Conservation (phyloP, 2,888 invertebrate genomes). For the Hoplodrina ambigua region DNA sequence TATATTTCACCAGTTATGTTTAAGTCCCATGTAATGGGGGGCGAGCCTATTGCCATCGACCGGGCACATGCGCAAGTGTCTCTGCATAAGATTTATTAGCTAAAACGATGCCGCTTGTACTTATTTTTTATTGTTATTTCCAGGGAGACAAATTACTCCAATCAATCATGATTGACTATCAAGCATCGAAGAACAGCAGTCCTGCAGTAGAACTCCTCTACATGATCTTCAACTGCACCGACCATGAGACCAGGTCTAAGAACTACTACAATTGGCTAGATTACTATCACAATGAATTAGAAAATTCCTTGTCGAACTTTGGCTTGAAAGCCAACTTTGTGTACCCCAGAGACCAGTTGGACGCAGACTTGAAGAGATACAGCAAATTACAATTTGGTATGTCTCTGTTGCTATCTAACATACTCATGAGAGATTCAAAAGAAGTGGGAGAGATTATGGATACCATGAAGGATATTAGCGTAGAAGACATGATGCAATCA, state of each 20-base stretch:
- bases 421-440: conserved; percentile 59
- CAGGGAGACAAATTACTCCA: conserved; percentile 64
- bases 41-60: too few species aligned
- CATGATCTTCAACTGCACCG: conserved; percentile 68
- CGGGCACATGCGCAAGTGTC: too few species aligned
- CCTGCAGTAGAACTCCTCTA: conserved; percentile 70
- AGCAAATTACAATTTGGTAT: conserved; percentile 56
- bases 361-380: conserved; percentile 65
- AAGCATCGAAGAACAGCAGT: conserved; percentile 61
- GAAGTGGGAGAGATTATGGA: conserved; percentile 56
- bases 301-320: conserved; percentile 59
- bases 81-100: background rate
- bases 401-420: conserved; percentile 47
- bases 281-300: conserved; percentile 65
- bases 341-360: conserved; percentile 65
- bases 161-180: conserved; percentile 74
- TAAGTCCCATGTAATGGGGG: too few species aligned
- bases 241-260: conserved; percentile 64
- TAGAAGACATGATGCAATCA: conserved; percentile 14
- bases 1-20: too few species aligned
- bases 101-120: background rate
- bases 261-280: conserved; percentile 70
- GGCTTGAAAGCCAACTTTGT: conserved; percentile 59
- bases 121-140: conserved; percentile 29
- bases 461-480: conserved; percentile 26